A percentile compares a stretch with the other conserved stretches of the same genome.
Evolutionary conservation across 1,140 invertebrate genomes (phyloP).

Genomic region (Drosophila grimshawi): DNA sequence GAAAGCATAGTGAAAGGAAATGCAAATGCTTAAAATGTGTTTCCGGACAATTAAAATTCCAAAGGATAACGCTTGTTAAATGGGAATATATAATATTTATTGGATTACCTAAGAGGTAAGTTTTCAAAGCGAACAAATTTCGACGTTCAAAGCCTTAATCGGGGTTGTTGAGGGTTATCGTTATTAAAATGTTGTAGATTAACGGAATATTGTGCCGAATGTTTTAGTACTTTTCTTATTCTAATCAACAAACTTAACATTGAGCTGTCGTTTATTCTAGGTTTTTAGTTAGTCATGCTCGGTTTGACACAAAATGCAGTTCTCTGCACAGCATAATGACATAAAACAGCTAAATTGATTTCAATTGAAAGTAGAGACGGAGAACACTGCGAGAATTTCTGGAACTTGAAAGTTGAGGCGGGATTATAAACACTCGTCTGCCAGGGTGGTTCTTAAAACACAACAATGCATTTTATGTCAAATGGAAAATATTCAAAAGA

Average conservation of each 20-base stretch:
- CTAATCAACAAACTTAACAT: neutral
- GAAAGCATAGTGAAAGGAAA: neutral
- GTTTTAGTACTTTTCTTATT: neutral
- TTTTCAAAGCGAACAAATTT: neutral
- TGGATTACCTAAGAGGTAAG: conserved; percentile 60
- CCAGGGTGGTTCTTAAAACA: neutral
- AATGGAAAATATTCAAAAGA: conserved; percentile 1
- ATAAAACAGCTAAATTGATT: conserved; percentile 73
- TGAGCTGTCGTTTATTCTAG: neutral
- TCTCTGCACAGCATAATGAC: conserved; percentile 29
- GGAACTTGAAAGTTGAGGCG: conserved; percentile 33
- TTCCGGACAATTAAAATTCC: neutral
- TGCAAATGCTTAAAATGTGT: conserved; percentile 17
- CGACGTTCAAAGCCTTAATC: conserved; percentile 5
- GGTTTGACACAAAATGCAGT: neutral
- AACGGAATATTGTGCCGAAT: neutral
- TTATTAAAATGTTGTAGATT: conserved; percentile 12
- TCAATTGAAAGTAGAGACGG: conserved; percentile 55
- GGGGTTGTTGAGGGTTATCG: conserved; percentile 54
- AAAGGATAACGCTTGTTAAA: conserved; percentile 57
- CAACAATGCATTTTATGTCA: neutral
- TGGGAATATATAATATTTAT: conserved; percentile 49
- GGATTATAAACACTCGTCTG: neutral
- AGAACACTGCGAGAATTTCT: conserved; percentile 4
- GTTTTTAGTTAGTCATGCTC: neutral